Conservation (phyloP, 2,113 vertebrate genomes). For the Pomatostomus ruficeps region DNA sequence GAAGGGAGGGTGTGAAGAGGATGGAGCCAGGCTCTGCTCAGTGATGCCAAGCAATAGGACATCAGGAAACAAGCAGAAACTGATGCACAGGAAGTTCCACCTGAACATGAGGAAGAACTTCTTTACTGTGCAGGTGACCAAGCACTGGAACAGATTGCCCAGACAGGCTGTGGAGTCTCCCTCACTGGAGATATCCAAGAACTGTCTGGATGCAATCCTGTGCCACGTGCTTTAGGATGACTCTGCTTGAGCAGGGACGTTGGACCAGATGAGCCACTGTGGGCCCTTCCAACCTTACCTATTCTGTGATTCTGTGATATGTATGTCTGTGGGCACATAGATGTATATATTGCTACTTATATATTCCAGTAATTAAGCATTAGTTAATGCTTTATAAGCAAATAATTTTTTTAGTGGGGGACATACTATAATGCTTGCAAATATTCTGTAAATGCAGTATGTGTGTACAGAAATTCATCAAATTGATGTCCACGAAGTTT, state of each 20-base stretch:
- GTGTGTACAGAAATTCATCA: background rate
- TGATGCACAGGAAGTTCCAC: background rate
- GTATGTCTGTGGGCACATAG: background rate
- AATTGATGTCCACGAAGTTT: background rate
- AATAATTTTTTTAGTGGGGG: background rate
- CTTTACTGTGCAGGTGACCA: background rate
- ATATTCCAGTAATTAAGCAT: background rate
- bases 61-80: accelerated
- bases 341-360: background rate
- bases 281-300: background rate
- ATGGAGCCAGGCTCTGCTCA: background rate
- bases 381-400: background rate
- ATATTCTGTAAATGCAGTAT: background rate
- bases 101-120: background rate
- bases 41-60: background rate
- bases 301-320: background rate
- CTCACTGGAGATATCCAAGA: background rate
- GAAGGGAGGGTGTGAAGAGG: background rate
- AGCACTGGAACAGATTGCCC: background rate
- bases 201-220: background rate
- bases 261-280: background rate
- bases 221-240: background rate
- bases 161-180: background rate
- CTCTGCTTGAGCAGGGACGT: background rate
- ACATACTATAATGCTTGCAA: background rate